phyloP scores from a whole-genome alignment of 2,888 invertebrate genomes.

The Aleiodes testaceus region DNA sequence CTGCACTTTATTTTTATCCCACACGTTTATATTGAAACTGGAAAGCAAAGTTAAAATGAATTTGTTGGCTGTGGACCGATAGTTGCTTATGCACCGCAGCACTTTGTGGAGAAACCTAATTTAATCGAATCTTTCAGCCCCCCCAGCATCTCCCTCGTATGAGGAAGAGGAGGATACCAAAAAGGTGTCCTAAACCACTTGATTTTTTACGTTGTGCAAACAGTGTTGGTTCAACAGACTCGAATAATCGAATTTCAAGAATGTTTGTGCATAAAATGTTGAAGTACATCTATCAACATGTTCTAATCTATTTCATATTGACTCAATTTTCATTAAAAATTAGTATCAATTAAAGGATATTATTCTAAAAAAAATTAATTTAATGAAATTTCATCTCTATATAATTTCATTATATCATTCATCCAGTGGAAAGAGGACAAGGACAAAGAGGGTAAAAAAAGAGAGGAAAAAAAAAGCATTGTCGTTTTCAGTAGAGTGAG shows the following conservation, averaged over 20 bases:
- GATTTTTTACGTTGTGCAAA: constrained; percentile 4
- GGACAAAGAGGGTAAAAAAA: not conserved
- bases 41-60: constrained; percentile 32
- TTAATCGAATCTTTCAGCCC: constrained; percentile 47
- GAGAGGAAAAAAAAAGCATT: constrained; percentile 9
- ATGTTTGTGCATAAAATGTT: no score
- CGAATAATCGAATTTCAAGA: no score
- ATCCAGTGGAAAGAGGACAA: not conserved
- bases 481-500: constrained; percentile 15
- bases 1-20: constrained; percentile 18
- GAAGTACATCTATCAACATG: no score
- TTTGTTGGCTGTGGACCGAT: constrained; percentile 6
- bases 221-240: not conserved
- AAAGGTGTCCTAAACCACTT: not conserved
- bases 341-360: no score
- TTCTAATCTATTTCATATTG: no score
- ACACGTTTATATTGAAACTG: constrained; percentile 23
- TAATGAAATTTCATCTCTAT: no score
- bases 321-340: no score
- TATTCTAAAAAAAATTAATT: no score
- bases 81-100: constrained; percentile 7
- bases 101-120: constrained; percentile 51
- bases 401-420: no score
- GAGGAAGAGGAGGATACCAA: constrained; percentile 4
- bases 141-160: not conserved